Evolutionary conservation across 2,113 vertebrate genomes (phyloP).

Genomic region (Podarcis raffonei): DNA sequence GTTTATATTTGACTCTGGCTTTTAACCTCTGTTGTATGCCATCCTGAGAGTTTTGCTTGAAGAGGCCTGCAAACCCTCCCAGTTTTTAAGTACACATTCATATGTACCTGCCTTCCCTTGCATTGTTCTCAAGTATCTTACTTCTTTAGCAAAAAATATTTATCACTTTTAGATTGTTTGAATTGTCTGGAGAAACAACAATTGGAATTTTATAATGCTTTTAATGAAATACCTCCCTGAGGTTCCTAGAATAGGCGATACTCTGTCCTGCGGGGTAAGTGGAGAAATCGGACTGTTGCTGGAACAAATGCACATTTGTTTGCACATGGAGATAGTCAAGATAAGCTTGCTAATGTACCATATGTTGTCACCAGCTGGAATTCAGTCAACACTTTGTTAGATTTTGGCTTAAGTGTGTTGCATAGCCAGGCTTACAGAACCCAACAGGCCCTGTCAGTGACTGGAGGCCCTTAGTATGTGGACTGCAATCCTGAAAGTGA

Average conservation of each 20-base stretch:
- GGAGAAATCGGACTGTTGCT: slow-evolving; percentile 59
- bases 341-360: slow-evolving; percentile 70
- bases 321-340: slow-evolving; percentile 74
- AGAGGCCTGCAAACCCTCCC: not conserved
- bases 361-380: slow-evolving; percentile 77
- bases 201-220: slow-evolving; percentile 42
- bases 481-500: slow-evolving; percentile 8
- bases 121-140: slow-evolving; percentile 20
- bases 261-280: slow-evolving; percentile 53
- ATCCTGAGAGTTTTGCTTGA: not conserved
- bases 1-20: not conserved
- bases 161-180: slow-evolving; percentile 29
- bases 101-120: not conserved
- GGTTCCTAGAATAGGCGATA: slow-evolving; percentile 50
- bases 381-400: slow-evolving; percentile 67
- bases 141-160: slow-evolving; percentile 42
- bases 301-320: slow-evolving; percentile 77
- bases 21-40: not conserved
- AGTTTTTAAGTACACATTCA: not conserved
- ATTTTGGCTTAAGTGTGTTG: slow-evolving; percentile 48
- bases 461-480: slow-evolving; percentile 16
- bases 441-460: not conserved
- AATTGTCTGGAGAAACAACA: slow-evolving; percentile 56
- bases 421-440: slow-evolving; percentile 44
- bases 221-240: slow-evolving; percentile 46